Conservation (phyloP, 2,797 vertebrate genomes). For the Centropyge bicolor region DNA sequence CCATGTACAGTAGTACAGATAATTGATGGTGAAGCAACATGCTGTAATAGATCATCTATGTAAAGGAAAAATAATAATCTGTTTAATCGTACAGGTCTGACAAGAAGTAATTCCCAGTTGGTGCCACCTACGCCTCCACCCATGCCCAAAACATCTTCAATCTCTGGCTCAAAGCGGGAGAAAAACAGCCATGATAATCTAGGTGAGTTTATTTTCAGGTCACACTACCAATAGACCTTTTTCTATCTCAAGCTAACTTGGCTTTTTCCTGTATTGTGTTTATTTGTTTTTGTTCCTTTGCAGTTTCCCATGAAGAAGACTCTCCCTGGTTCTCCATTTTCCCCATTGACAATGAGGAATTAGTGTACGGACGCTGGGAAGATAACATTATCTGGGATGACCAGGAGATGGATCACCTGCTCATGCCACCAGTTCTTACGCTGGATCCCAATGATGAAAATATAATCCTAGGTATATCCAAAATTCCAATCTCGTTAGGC, state of each 20-base stretch:
- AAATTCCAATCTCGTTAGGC: neutral
- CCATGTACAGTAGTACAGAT: neutral
- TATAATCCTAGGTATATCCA: constrained; percentile 92
- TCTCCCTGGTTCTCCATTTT: constrained; percentile 98
- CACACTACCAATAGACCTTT: neutral
- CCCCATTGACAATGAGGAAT: constrained; percentile 97
- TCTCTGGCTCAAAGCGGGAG: constrained; percentile 90
- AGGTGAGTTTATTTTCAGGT: constrained; percentile 71
- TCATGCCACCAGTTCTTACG: constrained; percentile 93
- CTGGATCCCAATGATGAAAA: constrained; percentile 99
- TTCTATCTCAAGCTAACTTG: neutral
- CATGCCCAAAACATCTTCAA: constrained; percentile 85
- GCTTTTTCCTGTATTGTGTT: constrained; percentile 3
- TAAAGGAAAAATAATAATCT: constrained; percentile 13
- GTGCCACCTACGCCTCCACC: constrained; percentile 86
- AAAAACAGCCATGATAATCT: constrained; percentile 90
- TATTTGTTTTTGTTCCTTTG: constrained; percentile 13
- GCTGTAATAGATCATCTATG: neutral
- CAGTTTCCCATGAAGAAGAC: constrained; percentile 92
- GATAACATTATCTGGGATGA: constrained; percentile 99
- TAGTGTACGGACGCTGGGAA: constrained; percentile 98
- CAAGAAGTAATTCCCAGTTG: constrained; percentile 92
- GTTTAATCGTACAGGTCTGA: constrained; percentile 84
- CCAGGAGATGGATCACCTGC: constrained; percentile 92
- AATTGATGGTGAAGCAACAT: neutral